These are phyloP conservation scores for Salvelinus fontinalis DNA, from an alignment of 2,113 vertebrate species.

Conservation along the genomic window DNA sequence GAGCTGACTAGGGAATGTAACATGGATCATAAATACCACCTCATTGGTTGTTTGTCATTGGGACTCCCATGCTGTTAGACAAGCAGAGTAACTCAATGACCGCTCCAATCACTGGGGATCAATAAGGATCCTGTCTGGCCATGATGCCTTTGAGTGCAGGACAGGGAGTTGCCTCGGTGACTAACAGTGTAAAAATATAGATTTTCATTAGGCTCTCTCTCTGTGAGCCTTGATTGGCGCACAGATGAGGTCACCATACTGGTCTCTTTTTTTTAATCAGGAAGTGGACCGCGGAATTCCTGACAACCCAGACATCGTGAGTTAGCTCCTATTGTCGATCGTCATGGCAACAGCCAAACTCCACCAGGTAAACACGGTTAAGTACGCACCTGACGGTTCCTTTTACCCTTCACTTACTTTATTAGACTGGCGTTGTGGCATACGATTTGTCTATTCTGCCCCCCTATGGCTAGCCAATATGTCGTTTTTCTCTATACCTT, in stretches of 20 bases:
- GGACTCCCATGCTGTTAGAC: neutral
- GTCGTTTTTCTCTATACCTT: neutral
- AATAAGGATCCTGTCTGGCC: neutral
- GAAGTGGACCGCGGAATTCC: neutral
- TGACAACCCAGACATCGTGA: neutral
- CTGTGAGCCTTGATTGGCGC: slow-evolving; percentile 20
- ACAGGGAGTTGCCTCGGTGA: neutral
- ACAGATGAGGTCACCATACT: slow-evolving; percentile 6
- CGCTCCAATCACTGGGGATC: neutral
- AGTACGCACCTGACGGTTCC: neutral
- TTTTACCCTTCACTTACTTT: neutral
- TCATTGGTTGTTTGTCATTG: neutral
- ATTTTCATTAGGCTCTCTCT: slow-evolving; percentile 4
- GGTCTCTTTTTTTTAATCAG: neutral
- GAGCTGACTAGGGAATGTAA: neutral
- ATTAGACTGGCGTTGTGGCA: neutral
- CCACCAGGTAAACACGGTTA: slow-evolving; percentile 11
- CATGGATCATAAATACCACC: neutral
- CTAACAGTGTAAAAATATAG: slow-evolving; percentile 4
- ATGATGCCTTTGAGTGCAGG: neutral
- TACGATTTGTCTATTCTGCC: neutral
- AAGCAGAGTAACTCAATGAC: neutral
- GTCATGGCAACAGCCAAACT: slow-evolving; percentile 4
- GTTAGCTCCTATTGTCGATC: neutral
- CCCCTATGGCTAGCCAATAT: neutral